These are phyloP conservation scores for Catharus ustulatus DNA, from an alignment of 2,797 vertebrate genomes.

Conservation along the genomic window DNA sequence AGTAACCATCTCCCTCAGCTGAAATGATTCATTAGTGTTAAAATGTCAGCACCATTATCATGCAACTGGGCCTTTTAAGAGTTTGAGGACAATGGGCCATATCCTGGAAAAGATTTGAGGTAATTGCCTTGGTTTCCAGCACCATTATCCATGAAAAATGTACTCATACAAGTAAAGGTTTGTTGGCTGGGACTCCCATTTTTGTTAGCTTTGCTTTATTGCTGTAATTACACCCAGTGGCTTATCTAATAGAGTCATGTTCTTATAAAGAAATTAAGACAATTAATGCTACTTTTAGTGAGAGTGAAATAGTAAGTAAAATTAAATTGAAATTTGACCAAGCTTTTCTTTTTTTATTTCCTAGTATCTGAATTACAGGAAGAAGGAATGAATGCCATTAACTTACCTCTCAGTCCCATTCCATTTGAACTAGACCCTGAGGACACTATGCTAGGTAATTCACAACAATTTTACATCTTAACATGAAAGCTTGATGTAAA, in stretches of 20 bases:
- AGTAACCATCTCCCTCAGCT: background rate
- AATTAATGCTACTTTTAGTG: slow-evolving; percentile 42
- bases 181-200: background rate
- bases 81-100: background rate
- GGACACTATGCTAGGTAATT: slow-evolving; percentile 96
- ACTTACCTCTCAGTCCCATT: slow-evolving; percentile 95
- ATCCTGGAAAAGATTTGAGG: background rate
- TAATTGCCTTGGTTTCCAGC: background rate
- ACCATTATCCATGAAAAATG: background rate
- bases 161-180: background rate
- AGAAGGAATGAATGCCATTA: slow-evolving; percentile 98
- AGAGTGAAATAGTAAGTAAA: slow-evolving; percentile 25
- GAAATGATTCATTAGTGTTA: background rate
- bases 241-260: slow-evolving; percentile 23
- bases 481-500: slow-evolving; percentile 39
- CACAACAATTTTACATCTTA: slow-evolving; percentile 25
- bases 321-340: slow-evolving; percentile 28
- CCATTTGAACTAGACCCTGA: slow-evolving; percentile 97
- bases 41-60: slow-evolving; percentile 3
- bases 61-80: slow-evolving; percentile 5
- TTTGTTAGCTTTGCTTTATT: slow-evolving; percentile 30
- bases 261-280: slow-evolving; percentile 29
- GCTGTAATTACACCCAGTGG: slow-evolving; percentile 19
- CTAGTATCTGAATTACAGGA: slow-evolving; percentile 98
- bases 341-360: slow-evolving; percentile 53